These are phyloP conservation scores for Colostygia pectinataria DNA, from an alignment of 2,888 invertebrate species.

Conservation along the genomic window DNA sequence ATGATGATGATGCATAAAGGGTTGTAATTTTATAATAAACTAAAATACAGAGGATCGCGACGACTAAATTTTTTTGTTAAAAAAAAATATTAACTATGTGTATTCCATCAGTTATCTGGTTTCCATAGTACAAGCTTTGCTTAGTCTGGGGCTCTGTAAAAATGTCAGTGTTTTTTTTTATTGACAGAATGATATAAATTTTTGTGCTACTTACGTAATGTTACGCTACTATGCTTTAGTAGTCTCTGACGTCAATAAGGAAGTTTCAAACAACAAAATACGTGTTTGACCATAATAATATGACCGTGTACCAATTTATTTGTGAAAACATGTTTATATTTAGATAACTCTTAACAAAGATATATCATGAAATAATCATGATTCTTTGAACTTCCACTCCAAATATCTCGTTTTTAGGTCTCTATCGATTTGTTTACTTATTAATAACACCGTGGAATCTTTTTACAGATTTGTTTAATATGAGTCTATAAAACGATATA, in stretches of 20 bases:
- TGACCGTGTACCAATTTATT: constrained; percentile 6
- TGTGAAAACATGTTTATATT: constrained; percentile 11
- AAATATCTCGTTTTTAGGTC: constrained; percentile 1
- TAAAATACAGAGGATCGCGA: no score
- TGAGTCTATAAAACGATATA: no score
- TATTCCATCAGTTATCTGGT: no score
- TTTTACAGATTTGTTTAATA: not conserved
- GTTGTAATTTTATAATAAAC: no score
- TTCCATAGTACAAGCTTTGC: no score
- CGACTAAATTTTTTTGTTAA: no score
- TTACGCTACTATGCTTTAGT: not conserved
- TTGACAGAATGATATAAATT: no score
- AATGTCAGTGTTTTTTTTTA: no score
- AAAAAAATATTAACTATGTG: no score
- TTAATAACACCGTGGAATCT: not conserved
- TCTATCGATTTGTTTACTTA: constrained; percentile 1
- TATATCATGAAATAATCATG: not conserved
- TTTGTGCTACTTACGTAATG: not conserved
- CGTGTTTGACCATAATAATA: not conserved
- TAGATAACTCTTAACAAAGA: constrained; percentile 2
- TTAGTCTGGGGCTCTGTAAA: no score
- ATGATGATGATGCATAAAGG: no score
- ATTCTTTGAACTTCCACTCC: not conserved
- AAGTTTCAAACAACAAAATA: constrained; percentile 1
- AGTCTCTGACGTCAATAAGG: constrained; percentile 1